Conservation (phyloP, 2,888 invertebrate genomes). For the Eristalis arbustorum region DNA sequence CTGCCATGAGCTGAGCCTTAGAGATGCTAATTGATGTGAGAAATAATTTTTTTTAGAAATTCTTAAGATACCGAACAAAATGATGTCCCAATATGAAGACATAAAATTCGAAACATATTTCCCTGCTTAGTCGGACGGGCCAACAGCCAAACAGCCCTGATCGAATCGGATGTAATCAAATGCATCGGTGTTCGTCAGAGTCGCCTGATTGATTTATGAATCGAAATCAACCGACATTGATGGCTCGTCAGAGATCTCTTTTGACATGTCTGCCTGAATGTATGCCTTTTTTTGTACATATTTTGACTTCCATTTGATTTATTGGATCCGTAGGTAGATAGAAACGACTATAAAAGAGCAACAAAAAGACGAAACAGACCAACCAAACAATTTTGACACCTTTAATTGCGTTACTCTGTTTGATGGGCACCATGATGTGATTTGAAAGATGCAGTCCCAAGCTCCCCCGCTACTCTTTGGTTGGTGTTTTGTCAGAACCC, state of each 20-base stretch:
- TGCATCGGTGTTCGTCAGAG: background rate
- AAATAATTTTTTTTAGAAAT: background rate
- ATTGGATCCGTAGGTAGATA: constrained; percentile 22
- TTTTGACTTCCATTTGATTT: constrained; percentile 64
- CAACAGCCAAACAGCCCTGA: background rate
- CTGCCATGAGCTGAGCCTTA: constrained; percentile 43
- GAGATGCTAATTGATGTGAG: constrained; percentile 71
- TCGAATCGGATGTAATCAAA: background rate
- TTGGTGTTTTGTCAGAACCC: background rate
- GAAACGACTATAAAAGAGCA: background rate
- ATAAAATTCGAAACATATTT: constrained; percentile 31
- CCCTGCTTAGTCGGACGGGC: background rate
- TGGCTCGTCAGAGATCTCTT: constrained; percentile 32
- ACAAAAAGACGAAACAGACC: constrained; percentile 35
- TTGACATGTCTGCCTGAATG: background rate
- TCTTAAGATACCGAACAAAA: background rate
- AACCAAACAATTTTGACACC: constrained; percentile 65
- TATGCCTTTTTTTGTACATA: constrained; percentile 12
- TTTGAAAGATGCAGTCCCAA: background rate
- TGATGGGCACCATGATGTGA: constrained; percentile 52
- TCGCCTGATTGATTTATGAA: constrained; percentile 67
- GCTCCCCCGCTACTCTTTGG: background rate
- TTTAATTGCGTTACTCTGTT: constrained; percentile 64
- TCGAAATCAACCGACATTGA: constrained; percentile 58
- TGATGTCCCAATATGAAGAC: constrained; percentile 43